Conservation (phyloP, 1,140 invertebrate species). For the Drosophila eugracilis region DNA sequence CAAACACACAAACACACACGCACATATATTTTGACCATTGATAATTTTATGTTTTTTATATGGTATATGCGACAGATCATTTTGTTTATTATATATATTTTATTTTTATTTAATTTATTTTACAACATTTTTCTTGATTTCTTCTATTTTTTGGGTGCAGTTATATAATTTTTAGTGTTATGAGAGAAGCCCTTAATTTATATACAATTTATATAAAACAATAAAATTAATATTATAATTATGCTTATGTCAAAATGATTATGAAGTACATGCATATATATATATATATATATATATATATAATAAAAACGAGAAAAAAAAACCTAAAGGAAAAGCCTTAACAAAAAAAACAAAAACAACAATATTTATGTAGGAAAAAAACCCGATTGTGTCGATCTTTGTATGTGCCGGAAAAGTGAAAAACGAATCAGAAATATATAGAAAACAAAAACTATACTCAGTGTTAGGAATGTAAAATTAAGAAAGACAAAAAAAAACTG, state of each 20-base stretch:
- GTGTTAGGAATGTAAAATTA: constrained; percentile 50
- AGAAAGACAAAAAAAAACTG: constrained; percentile 20
- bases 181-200: constrained; percentile 34
- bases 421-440: constrained; percentile 13
- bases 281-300: constrained; percentile 26
- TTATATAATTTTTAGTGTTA: constrained; percentile 66
- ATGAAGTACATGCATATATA: constrained; percentile 18
- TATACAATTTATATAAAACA: constrained; percentile 34
- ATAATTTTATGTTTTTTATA: constrained; percentile 78
- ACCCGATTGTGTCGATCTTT: constrained; percentile 37
- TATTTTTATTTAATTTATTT: constrained; percentile 69
- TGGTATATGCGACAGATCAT: constrained; percentile 60
- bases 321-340: constrained; percentile 10
- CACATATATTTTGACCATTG: constrained; percentile 70
- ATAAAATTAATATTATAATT: constrained; percentile 45
- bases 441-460: constrained; percentile 38
- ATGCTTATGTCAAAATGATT: constrained; percentile 29
- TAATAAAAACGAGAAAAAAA: constrained; percentile 23
- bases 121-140: constrained; percentile 55
- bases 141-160: constrained; percentile 64
- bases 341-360: constrained; percentile 46
- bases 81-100: constrained; percentile 59
- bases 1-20: constrained; percentile 34
- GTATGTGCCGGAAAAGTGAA: constrained; percentile 10
- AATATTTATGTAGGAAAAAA: constrained; percentile 56